Percentiles rank a stretch among this genome's conserved stretches.
Conservation (phyloP, 2,797 vertebrate species). For the Percopsis omiscomaycus region DNA sequence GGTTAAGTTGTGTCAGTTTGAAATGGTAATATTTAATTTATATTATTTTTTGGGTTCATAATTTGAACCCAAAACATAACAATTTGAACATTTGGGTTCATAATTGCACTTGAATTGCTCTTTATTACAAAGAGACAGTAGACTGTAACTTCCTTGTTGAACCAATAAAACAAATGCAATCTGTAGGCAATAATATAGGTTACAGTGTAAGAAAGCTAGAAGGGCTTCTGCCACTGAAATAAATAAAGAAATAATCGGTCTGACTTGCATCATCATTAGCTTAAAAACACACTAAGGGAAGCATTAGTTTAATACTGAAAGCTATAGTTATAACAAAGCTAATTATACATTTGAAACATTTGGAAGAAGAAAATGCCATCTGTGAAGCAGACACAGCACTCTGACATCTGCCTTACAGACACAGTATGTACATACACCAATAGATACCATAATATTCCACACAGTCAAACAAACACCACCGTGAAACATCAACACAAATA, state of each 20-base stretch:
- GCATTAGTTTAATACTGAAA: conserved; percentile 30
- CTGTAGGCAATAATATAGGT: conserved; percentile 2
- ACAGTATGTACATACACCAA: conserved; percentile 31
- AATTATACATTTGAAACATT: conserved; percentile 63
- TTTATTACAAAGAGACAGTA: conserved; percentile 5
- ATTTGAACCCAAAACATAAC: conserved; percentile 26
- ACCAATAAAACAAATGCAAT: not conserved
- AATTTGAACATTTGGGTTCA: not conserved
- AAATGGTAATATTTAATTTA: no score
- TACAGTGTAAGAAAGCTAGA: no score
- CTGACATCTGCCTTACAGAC: conserved; percentile 69
- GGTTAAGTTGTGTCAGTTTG: no score
- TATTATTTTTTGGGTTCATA: conserved; percentile 27
- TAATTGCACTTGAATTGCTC: not conserved
- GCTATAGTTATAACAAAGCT: conserved; percentile 41
- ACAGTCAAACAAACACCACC: conserved; percentile 55
- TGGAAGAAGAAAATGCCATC: conserved; percentile 58
- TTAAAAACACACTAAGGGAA: conserved; percentile 25
- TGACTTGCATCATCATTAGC: conserved; percentile 17
- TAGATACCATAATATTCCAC: conserved; percentile 49
- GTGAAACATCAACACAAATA: conserved; percentile 46
- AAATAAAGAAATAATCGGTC: no score
- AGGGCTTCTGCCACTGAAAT: no score
- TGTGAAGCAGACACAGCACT: conserved; percentile 55
- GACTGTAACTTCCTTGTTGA: conserved; percentile 4